A percentile compares a stretch with the other conserved stretches of the same genome.
Conservation (phyloP, 1,140 invertebrate species). For the Drosophila melanogaster region Release_6_plus_ISO1_MT NT_037436.4:22610001-22610500, state of each 20-base stretch:
- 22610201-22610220: slow-evolving; percentile 46
- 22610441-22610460: slow-evolving; percentile 54
- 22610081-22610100: slow-evolving; percentile 68
- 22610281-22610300: slow-evolving; percentile 84
- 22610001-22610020: slow-evolving; percentile 27
- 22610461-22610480: slow-evolving; percentile 80
- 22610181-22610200: slow-evolving; percentile 43
- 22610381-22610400: slow-evolving; percentile 84
- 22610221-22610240: slow-evolving; percentile 8
- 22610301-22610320: slow-evolving; percentile 55
- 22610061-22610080: slow-evolving; percentile 38
- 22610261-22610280: slow-evolving; percentile 84
- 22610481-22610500: slow-evolving; percentile 56
- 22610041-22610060: slow-evolving; percentile 24
- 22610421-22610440: slow-evolving; percentile 20
- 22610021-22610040: slow-evolving; percentile 33
- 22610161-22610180: slow-evolving; percentile 54
- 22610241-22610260: slow-evolving; percentile 82
- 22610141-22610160: slow-evolving; percentile 77
- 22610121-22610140: slow-evolving; percentile 82
- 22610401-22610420: slow-evolving; percentile 34
- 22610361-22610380: slow-evolving; percentile 84
- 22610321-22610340: neutral
- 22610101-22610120: slow-evolving; percentile 40
- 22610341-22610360: slow-evolving; percentile 80